A percentile compares a stretch with the other conserved stretches of the same genome.
Conservation (phyloP, 1,140 invertebrate genomes). For the Papilio dardanus region DNA sequence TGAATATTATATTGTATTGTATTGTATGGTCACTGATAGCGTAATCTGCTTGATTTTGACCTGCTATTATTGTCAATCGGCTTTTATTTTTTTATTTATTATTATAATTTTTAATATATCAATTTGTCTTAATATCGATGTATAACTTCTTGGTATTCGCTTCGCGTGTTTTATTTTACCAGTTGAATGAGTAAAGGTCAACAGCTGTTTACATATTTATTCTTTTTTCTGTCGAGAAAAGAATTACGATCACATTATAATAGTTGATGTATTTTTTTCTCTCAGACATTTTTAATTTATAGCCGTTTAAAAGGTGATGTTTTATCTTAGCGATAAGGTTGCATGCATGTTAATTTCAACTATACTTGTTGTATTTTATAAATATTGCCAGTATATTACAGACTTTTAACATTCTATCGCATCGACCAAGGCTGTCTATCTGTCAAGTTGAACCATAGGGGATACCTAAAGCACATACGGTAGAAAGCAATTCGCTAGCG, state of each 20-base stretch:
- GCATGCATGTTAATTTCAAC: neutral
- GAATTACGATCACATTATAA: constrained; percentile 21
- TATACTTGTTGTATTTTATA: neutral
- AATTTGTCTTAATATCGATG: neutral
- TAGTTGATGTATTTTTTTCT: neutral
- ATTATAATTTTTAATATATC: neutral
- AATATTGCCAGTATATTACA: too few species aligned
- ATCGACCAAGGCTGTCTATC: too few species aligned
- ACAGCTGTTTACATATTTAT: constrained; percentile 22
- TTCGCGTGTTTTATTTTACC: constrained; percentile 6
- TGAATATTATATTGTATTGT: too few species aligned
- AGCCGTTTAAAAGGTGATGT: neutral
- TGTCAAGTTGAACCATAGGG: too few species aligned
- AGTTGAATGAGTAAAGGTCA: constrained; percentile 20
- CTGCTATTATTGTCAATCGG: neutral
- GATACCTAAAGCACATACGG: too few species aligned
- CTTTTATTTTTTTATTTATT: neutral
- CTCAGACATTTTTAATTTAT: constrained; percentile 8
- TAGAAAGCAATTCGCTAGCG: too few species aligned
- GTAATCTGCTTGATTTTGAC: neutral
- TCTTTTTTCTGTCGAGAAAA: constrained; percentile 30
- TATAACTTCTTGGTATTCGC: constrained; percentile 14
- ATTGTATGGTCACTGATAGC: too few species aligned
- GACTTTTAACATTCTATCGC: too few species aligned
- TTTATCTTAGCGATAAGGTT: neutral